phyloP scores from a whole-genome alignment of 2,113 vertebrate genomes.

The Daphoenositta chrysoptera region DNA sequence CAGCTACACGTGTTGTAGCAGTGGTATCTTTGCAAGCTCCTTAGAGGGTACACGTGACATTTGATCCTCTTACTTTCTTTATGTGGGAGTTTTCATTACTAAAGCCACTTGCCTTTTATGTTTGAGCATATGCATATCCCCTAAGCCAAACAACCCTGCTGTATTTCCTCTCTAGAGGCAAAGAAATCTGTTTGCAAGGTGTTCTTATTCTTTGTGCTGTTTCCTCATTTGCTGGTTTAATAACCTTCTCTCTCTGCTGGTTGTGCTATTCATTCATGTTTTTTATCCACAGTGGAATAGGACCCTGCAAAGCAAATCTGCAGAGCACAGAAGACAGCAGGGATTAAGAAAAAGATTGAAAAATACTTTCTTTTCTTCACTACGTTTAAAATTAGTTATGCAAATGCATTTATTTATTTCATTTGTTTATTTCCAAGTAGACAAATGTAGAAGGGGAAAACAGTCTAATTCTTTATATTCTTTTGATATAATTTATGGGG shows the following conservation, averaged over 20 bases:
- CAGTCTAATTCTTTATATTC: neutral
- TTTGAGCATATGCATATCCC: neutral
- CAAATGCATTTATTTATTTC: neutral
- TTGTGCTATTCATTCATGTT: neutral
- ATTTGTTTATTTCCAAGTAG: neutral
- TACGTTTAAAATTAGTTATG: neutral
- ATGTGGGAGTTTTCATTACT: constrained; percentile 9
- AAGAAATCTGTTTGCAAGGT: constrained; percentile 11
- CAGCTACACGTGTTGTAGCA: neutral
- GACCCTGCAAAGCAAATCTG: neutral
- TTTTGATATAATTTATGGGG: neutral
- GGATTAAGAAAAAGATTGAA: neutral
- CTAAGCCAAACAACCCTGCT: neutral
- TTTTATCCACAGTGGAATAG: neutral
- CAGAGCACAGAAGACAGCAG: neutral
- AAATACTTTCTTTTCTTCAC: neutral
- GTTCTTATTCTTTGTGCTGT: neutral
- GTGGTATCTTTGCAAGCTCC: neutral
- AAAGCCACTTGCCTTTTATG: constrained; percentile 9
- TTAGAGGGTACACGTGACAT: neutral
- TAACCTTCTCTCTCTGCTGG: neutral
- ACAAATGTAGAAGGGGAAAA: neutral
- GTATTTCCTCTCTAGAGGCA: neutral
- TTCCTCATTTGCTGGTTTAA: constrained; percentile 29
- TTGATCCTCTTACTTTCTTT: constrained; percentile 22